These are phyloP conservation scores for Sicus ferrugineus DNA, from an alignment of 2,888 invertebrate genomes.

Conservation along the genomic window DNA sequence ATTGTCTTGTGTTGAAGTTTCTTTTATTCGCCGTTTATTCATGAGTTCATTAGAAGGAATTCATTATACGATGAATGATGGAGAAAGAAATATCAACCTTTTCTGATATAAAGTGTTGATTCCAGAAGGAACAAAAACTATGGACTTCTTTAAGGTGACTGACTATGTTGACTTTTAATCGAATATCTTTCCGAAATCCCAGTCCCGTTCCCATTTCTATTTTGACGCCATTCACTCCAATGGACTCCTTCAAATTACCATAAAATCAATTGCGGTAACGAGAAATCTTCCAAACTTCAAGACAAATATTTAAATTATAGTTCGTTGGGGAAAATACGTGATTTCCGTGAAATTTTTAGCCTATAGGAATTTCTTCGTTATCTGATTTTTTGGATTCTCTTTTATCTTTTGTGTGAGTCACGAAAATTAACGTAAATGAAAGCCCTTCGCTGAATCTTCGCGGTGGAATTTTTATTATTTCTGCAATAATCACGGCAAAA, in stretches of 20 bases:
- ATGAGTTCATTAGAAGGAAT: too few relatives aligned
- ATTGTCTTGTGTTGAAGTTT: too few relatives aligned
- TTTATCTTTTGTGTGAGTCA: too few relatives aligned
- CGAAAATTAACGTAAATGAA: neutral
- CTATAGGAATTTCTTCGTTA: conserved; percentile 48
- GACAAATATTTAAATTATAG: neutral
- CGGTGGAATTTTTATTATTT: neutral
- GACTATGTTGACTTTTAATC: neutral
- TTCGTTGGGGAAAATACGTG: conserved; percentile 45
- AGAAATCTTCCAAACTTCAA: neutral
- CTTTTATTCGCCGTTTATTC: too few relatives aligned
- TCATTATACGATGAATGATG: neutral
- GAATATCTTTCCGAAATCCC: too few relatives aligned
- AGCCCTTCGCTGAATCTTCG: neutral
- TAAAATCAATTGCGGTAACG: too few relatives aligned
- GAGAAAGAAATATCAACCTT: neutral
- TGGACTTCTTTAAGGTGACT: neutral
- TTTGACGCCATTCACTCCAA: too few relatives aligned
- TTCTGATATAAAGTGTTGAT: neutral
- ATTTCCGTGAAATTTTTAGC: conserved; percentile 54
- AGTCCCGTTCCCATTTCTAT: too few relatives aligned
- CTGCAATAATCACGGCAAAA: neutral
- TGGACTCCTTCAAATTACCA: too few relatives aligned
- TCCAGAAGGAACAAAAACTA: too few relatives aligned
- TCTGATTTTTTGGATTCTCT: too few relatives aligned